Conservation (phyloP, 2,888 invertebrate species). For the Luperina nickerlii region DNA sequence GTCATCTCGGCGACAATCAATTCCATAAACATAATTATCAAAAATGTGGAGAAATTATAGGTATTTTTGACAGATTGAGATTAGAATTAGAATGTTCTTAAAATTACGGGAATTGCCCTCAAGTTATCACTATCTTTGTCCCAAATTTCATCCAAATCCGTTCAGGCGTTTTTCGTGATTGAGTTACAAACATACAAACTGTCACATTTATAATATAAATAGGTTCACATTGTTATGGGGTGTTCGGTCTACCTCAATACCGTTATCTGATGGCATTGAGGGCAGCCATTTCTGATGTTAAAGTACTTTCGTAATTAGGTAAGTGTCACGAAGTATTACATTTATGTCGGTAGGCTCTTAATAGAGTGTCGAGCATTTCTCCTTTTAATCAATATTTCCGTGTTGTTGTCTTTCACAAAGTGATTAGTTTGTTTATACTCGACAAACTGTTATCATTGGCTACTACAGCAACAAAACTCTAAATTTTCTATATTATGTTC, state of each 20-base stretch:
- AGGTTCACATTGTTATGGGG: neutral
- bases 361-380: neutral
- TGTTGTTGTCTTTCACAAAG: neutral
- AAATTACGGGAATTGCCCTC: no score
- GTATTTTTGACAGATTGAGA: neutral
- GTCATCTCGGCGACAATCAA: neutral
- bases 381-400: neutral
- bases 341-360: slow-evolving; percentile 15
- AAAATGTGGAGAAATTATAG: neutral
- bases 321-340: slow-evolving; percentile 38
- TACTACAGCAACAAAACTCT: neutral
- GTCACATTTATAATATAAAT: neutral
- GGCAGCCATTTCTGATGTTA: slow-evolving; percentile 17
- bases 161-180: neutral
- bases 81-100: no score
- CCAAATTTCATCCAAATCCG: neutral
- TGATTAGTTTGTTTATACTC: neutral
- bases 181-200: neutral
- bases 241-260: slow-evolving; percentile 12
- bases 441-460: neutral
- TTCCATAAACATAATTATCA: neutral
- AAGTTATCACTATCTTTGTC: neutral
- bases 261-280: slow-evolving; percentile 31
- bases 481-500: neutral
- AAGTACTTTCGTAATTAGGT: slow-evolving; percentile 30